Evolutionary conservation across 2,797 vertebrate genomes (phyloP), one percentile per base, ranked within the genome.

Genomic region (Cygnus olor): DNA sequence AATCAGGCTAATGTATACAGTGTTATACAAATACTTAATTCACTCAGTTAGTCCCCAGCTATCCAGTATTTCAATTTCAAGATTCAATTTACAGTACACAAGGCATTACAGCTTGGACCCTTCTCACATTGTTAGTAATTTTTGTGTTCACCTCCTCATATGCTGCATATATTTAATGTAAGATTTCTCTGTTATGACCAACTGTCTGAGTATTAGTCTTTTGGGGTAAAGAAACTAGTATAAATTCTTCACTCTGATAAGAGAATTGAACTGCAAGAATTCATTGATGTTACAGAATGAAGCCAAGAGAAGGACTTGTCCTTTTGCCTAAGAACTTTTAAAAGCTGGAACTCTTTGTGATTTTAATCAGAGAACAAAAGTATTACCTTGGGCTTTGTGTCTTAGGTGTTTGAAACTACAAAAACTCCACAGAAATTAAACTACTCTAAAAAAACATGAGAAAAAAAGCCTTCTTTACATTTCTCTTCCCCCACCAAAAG

Each of bases 351-450:
- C 4, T 32, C 17, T 61, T 70, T 58, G 34, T 34, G 25, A 72
- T 86, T 84, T 95, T 80, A 54, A 68, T 60, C 81, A 87, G 51
- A 76, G 28, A 66, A 47, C 6, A 84, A 34, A 93, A 45, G 15
- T 34, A 76, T 69, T 76, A 81, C 25, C 4, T 54, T 76, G 24
- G 10, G 17, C 10, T 82, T 76, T 79, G 66, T 28, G 36, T 60
- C 30, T 68, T 44, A 58, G 71, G n/a, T 45, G 3, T 42, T 38
- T 79, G 32, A 93, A 91, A 68, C 32, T 71, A 77, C 8, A 86
- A 69, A 63, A 83, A 2, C 3, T 58, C 65, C 2, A 30, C 2
- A 1, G 11, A 88, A 91, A 77, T 80, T 25, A 56, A 91, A 53
- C 9, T 56, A 10, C 4, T 66, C 14, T 22, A 28, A 36, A 73